phyloP scores from a whole-genome alignment of 1,140 invertebrate species.

The Pararge aegeria region DNA sequence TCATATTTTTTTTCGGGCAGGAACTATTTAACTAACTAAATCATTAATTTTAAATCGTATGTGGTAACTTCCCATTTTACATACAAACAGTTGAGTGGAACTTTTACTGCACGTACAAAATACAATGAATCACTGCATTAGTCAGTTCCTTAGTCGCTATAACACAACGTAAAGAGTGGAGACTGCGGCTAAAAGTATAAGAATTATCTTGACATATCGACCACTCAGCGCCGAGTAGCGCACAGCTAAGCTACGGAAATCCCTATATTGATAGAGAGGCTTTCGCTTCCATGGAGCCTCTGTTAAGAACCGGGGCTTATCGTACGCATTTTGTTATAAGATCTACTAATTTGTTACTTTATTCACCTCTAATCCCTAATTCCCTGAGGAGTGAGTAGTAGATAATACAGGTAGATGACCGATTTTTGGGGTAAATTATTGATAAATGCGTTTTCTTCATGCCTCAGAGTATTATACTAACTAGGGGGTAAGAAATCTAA shows the following conservation, averaged over 20 bases:
- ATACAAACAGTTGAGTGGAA: too few relatives aligned
- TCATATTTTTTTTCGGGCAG: too few relatives aligned
- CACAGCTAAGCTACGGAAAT: neutral
- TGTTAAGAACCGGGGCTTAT: neutral
- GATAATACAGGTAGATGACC: too few relatives aligned
- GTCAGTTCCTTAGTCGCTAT: too few relatives aligned
- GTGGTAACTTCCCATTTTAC: too few relatives aligned
- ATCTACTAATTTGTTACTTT: neutral
- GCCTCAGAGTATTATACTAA: too few relatives aligned
- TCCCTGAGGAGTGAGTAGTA: neutral
- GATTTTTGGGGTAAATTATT: too few relatives aligned
- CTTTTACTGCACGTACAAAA: too few relatives aligned
- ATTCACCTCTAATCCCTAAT: neutral
- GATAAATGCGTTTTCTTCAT: too few relatives aligned
- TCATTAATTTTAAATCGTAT: too few relatives aligned
- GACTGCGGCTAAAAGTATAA: neutral
- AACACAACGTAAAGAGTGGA: neutral
- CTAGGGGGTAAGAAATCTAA: too few relatives aligned
- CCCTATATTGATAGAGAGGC: constrained; percentile 4
- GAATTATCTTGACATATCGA: constrained; percentile 5
- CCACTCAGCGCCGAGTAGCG: neutral
- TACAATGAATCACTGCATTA: neutral
- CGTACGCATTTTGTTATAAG: neutral
- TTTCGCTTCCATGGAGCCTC: neutral
- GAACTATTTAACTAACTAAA: too few relatives aligned